Evolutionary conservation across 1,140 invertebrate genomes (phyloP), one percentile per base, ranked within the genome.

Genomic region (Drosophila insularis): DNA sequence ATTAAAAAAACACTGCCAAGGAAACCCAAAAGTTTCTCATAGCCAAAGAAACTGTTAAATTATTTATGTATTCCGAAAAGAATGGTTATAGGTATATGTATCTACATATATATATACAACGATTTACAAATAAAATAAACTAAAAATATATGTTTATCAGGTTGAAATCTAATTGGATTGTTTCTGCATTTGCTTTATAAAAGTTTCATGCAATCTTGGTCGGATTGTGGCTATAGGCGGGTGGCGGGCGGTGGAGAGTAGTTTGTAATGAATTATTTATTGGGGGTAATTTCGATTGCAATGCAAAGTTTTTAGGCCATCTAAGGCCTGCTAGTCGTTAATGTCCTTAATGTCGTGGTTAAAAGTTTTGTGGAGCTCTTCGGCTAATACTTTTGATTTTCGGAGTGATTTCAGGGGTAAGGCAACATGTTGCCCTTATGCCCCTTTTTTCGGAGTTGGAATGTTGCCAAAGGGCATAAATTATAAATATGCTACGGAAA

Each of bases 261-360:
- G 68, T 21, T 11, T 65, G 35, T 56, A 67, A 70, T 62, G 56
- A 61, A 46, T 68, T 66, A 81, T 71, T 67, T 66, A 60, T 67
- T 78, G 78, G 50, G 78, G 78, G 77, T 77, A 68, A 65, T 80
- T 80, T 77, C 56, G 71, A 81, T 74, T 78, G 65, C 74, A 66
- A 68, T 68, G 55, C 14, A 40, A 14, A 40, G 53, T 7, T 27
- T 35, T 35, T 58, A 37, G 31, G 14, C n/a, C 54, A 11, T 11
- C 35, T 13, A 13, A 10, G 35, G 35, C 2, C n/a, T 2, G 5
- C 23, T 27, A 4, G 1, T 17, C 31, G 4, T 17, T 35, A 17
- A 17, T 31, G n/a, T 58, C 31, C 27, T 58, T 35, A 35, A 32
- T 58, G 14, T 14, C 55, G 63, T 58, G 73, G 73, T 64, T 63